Evolutionary conservation across 1,140 invertebrate species (phyloP).

Genomic region (Callitettix versicolor): DNA sequence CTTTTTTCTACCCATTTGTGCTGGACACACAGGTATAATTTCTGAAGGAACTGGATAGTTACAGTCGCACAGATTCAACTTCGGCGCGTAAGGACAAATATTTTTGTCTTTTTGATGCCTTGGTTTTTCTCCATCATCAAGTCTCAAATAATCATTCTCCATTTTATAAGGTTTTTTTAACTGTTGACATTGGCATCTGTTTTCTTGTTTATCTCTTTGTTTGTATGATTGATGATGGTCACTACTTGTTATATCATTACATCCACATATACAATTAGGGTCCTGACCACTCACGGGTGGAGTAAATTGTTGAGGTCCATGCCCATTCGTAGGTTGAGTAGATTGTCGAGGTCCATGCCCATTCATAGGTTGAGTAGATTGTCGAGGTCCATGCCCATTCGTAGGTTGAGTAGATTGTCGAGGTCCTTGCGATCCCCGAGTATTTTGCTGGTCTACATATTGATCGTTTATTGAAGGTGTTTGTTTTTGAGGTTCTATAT

Average conservation of each 20-base stretch:
- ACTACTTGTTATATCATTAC: too few species aligned
- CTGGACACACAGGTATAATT: not conserved
- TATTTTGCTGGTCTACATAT: too few species aligned
- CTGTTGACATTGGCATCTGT: too few species aligned
- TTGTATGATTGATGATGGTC: too few species aligned
- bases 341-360: not conserved
- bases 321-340: not conserved
- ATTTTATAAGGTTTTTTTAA: too few species aligned
- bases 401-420: not conserved
- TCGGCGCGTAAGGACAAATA: not conserved
- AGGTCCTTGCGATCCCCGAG: not conserved
- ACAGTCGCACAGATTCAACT: slow-evolving; percentile 17
- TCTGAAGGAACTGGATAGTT: slow-evolving; percentile 13
- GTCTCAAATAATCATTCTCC: too few species aligned
- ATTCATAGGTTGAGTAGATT: not conserved
- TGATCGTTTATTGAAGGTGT: not conserved
- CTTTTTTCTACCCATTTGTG: not conserved
- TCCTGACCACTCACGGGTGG: too few species aligned
- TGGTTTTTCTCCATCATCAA: too few species aligned
- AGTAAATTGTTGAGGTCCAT: not conserved
- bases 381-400: not conserved
- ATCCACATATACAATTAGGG: too few species aligned
- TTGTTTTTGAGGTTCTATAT: not conserved
- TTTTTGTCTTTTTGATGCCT: not conserved
- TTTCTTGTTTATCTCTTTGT: too few species aligned